These are phyloP conservation scores for Magallana angulata DNA, from an alignment of 1,140 invertebrate genomes.

Conservation along the genomic window DNA sequence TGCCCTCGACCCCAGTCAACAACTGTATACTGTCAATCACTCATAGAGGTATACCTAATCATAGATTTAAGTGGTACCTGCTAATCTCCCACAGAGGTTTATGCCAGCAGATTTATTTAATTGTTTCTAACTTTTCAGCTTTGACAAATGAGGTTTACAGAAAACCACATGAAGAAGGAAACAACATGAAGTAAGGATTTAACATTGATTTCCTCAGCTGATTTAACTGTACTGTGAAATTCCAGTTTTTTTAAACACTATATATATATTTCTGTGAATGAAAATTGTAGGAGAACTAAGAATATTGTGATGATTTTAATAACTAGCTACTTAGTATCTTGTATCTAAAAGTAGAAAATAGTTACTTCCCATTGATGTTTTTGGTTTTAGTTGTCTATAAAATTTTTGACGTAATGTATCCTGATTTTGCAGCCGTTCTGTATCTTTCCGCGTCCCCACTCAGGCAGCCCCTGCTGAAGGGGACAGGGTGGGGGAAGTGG, in stretches of 20 bases:
- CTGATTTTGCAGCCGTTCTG: neutral
- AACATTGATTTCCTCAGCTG: neutral
- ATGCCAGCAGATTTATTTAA: neutral
- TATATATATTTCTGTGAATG: neutral
- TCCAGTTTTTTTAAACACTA: neutral
- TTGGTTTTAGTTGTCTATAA: neutral
- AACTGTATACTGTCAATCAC: no score
- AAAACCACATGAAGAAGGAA: conserved; percentile 27
- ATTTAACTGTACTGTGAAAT: neutral
- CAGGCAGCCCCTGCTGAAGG: neutral
- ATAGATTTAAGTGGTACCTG: no score
- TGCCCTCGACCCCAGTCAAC: no score
- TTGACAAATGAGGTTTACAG: conserved; percentile 21
- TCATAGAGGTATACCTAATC: no score
- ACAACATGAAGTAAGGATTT: neutral
- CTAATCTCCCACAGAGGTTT: no score
- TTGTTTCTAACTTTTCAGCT: neutral
- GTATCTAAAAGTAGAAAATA: no score
- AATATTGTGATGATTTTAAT: no score
- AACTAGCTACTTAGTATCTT: no score
- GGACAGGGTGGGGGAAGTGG: conserved; percentile 23
- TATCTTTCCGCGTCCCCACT: neutral
- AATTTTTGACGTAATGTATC: neutral
- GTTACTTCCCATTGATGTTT: no score
- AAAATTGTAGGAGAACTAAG: neutral